Evolutionary conservation across 2,113 vertebrate species (phyloP), one percentile per base, ranked within the genome.

Genomic region (Seriola aureovittata): DNA sequence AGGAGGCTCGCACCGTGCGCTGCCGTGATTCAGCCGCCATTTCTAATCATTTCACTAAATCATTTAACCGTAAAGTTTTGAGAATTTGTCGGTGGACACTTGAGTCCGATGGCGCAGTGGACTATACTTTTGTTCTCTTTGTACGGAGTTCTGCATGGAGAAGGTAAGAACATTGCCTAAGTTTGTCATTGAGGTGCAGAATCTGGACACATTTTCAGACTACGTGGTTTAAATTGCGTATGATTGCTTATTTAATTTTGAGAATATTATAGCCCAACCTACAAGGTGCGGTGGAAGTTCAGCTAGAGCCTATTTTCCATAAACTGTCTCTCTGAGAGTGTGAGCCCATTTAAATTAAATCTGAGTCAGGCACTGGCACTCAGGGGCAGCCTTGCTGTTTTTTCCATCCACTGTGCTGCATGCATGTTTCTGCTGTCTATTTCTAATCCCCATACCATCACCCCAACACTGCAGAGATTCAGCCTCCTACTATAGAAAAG

Each of bases 401-500:
- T 46, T 42, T 19, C 36, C 21, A 16, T 32, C 23, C 3, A 12
- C 23, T 71, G 11, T 46, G n/a, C 14, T 7, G 4, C 17, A 29
- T 44, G 8, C 21, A 8, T 80, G 29, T 3, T 23, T 77, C 29
- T 52, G 11, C 9, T 25, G 54, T 57, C 9, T 1, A 44, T 75
- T 52, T 73, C 11, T 63, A 29, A 66, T 63, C 21, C 1, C 44
- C n/a, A 34, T 50, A 19, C 16, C 50, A 8, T 66, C 32, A 2
- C 63, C 5, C 29, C 12, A 19, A 10, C n/a, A 0, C 17, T 10
- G 6, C 42, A 90, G 92, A 83, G 29, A 8, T 32, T 4, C 42
- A 46, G 32, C 89, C 94, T 9, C 60, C 86, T 11, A 70, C 92
- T 16, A 0, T 95, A 74, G 92, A 96, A 68, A 77, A 92, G 38